Base-by-base conservation (phyloP, 2,113 vertebrate species). In the Misgurnus anguillicaudatus region DNA sequence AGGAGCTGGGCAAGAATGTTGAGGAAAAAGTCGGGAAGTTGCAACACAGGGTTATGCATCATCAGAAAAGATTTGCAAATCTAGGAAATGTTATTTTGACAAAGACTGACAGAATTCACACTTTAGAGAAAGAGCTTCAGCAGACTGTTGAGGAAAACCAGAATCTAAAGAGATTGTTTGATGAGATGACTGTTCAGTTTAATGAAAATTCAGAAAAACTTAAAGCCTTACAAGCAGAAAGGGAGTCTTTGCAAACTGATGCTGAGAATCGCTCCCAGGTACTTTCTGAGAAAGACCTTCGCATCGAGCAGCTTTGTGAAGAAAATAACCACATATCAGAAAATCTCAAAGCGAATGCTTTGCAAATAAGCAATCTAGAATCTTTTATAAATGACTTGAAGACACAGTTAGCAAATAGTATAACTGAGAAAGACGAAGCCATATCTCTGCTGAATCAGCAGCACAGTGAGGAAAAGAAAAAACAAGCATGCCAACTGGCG, bases 401-500 rank as follows among this genome's bases (percentile, higher is more conserved):
- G 42, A 85, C 80, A 68, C 93, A 93, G 72, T 91, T 98, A 75
- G 90, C 92, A 85, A 89, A 87, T 81, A 94, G 75, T 42, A 80
- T 93, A 36, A 71, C 86, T 1, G 95, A 95, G 75, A 97, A 96
- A 86, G 95, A 97, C 74, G 93, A 92, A 88, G 92, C 94, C 84
- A 70, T 97, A 82, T 89, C 90, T 75, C 85, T 90, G 63, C 86
- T 97, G 63, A 93, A 82, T 53, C 89, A 91, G 83, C 94, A 92
- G 47, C 88, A 95, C 63, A 73, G 90, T 51, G 91, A 95, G 53
- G 92, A 93, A 83, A 88, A 68, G 2, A 80, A 83, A 64, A 89
- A 86, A 45, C 80, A 94, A 36, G 84, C 90, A 62, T 85, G 86
- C 67, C 91, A 92, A 80, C 85, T 94, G 21, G 89, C 92, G 66